Base-by-base conservation (phyloP, 2,888 invertebrate species). In the Dione juno region DNA sequence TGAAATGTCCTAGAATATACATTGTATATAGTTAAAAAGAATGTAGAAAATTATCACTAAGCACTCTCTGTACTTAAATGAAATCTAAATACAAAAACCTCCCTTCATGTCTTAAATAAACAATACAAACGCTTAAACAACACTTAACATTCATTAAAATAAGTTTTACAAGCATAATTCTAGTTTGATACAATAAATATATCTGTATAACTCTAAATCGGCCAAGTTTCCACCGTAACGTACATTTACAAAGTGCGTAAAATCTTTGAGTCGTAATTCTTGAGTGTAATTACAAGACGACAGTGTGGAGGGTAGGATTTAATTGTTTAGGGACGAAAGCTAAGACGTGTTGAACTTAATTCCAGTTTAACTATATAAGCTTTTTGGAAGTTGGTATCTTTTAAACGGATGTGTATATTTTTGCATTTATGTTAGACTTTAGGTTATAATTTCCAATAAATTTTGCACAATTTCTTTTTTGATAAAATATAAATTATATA, bases 221-320 rank as follows among this genome's bases (percentile, higher is more conserved):
- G 71, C 72, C 66, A 69, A 71, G 50, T 71, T 64, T 41, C 57
- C 61, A 67, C 65, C 70, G 65, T 13, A 41, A 65, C 54, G 54
- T 45, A 64, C 69, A 64, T 64, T 69, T 69, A 37, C 40, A 57
- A 77, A 88, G 88, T 86, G 85, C 88, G 90, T 90, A 87, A 92
- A 92, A 90, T 91, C 92, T 89, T 88, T 87, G 80, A 84, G 83
- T 76, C 72, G 76, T 66, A 71, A 73, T 79, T 69, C 81, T 77
- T 88, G 87, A 82, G 82, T 82, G 90, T 89, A 89, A 92, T 92
- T 90, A 90, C 88, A 80, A 78, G 80, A 63, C 72, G 77, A 45
- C 72, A 77, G 77, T 72, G 76, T 75, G 80, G 78, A 80, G 79
- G 77, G 80, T 75, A 77, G 76, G 81, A 79, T 85, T 88, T 90